These are phyloP conservation scores for Camelus bactrianus DNA, from an alignment of 2,113 vertebrate species.

Conservation along the genomic window DNA sequence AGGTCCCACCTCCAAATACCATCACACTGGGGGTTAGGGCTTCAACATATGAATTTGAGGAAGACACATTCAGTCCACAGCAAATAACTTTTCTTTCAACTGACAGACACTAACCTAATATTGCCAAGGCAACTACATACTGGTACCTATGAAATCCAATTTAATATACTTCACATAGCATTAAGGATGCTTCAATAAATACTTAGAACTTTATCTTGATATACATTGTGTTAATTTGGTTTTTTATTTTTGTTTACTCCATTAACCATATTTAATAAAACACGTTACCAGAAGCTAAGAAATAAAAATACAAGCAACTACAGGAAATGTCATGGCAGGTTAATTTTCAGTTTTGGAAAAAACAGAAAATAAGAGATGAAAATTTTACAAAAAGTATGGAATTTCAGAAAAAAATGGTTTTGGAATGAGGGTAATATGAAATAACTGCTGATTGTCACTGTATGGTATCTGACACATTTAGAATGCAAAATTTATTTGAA, in stretches of 20 bases:
- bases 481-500: background rate
- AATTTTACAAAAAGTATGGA: background rate
- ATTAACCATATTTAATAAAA: conserved; percentile 5
- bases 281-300: background rate
- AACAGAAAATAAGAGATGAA: background rate
- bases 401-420: background rate
- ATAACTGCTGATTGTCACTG: background rate
- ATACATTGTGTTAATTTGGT: background rate
- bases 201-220: background rate
- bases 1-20: background rate
- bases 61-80: background rate
- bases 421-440: background rate
- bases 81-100: background rate
- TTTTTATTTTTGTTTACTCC: background rate
- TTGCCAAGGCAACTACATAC: background rate
- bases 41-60: background rate
- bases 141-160: background rate
- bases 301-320: background rate
- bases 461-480: background rate
- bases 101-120: background rate
- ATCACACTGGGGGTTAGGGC: background rate
- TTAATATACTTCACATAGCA: background rate
- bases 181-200: background rate
- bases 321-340: background rate
- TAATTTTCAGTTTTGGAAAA: background rate